Base-by-base conservation (phyloP, 2,113 vertebrate genomes). In the Mesitornis unicolor region DNA sequence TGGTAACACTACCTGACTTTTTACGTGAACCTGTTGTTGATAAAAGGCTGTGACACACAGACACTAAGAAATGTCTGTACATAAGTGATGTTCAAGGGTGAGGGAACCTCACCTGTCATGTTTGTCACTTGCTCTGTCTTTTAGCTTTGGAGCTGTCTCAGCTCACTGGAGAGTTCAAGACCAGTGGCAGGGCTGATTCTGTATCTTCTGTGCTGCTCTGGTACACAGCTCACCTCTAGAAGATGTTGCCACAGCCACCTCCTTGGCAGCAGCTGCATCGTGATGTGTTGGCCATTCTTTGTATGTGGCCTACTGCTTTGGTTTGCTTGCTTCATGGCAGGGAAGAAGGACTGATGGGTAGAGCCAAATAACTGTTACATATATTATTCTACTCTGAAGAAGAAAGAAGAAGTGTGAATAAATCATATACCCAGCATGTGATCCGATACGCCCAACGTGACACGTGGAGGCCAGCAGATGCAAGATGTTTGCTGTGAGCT, bases 271-370 rank as follows among this genome's bases (percentile, higher is more conserved):
- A n/a, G 48, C 54, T 56, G n/a, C 36, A 3, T 26, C 29, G 0
- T 1, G 3, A 26, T 31, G 59, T 5, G 25, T 31, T 64, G 40
- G 10, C 24, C 13, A 0, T 2, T 18, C 19, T 2, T 10, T 8
- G 21, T 5, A 2, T 1, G 15, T 29, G 45, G 21, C n/a, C 33
- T 1, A 8, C 24, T 71, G 67, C 42, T 33, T 61, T 4, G 15
- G 28, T 40, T 64, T 77, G n/a, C 35, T 9, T 20, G 19, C 53
- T 45, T 74, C 4, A 0, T 43, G 57, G 5, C 5, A 21, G 25
- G 4, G 53, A 19, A 33, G 29, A 40, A 31, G n/a, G 24, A 13
- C 11, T 25, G 35, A 18, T 60, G 25, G 29, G 2, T 54, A 43
- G 33, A 69, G 22, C 43, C 53, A 53, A 53, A 18, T 26, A n/a